Evolutionary conservation across 2,888 invertebrate genomes (phyloP), one percentile per base, ranked within the genome.

Genomic region (Cosmorhoe ocellata): DNA sequence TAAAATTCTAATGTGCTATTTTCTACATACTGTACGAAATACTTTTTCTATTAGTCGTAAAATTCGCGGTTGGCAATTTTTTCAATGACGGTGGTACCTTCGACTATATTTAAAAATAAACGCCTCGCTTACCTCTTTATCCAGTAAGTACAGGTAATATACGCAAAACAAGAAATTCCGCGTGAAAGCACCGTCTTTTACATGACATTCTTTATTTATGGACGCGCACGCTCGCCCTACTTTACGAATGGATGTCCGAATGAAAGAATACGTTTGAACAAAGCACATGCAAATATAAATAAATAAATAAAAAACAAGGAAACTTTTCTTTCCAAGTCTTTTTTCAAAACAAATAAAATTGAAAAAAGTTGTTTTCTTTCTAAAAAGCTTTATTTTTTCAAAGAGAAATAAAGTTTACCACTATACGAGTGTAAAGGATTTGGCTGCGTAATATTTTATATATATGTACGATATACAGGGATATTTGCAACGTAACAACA

Each of bases 151-250:
- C 58, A 49, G 60, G 64, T 71, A 67, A 74, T 63, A 55, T 71
- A 68, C 64, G 68, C 67, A 74, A 69, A 72, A 67, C 70, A 64
- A 71, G 67, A 71, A 70, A 67, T 64, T 64, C 64, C 55, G 62
- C 66, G 68, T 59, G 66, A 69, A 69, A 66, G 66, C 70, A 59
- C 58, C 62, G 58, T 69, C 65, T 71, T 71, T 72, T 70, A 74
- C 74, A 73, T 65, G 75, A 71, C 76, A 79, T 80, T 74, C 66
- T 66, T 75, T 79, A 80, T 80, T 80, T 74, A 80, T 76, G 73
- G 64, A 57, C 60, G 63, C 67, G 63, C 76, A 72, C 76, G 78
- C 72, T 67, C 63, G 77, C 67, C 67, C 78, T 69, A 75, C 74
- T 77, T 79, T 70, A 69, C 71, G 69, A 74, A 75, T 76, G 69